phyloP scores from a whole-genome alignment of 1,140 invertebrate genomes.

The Leptinotarsa texana region DNA sequence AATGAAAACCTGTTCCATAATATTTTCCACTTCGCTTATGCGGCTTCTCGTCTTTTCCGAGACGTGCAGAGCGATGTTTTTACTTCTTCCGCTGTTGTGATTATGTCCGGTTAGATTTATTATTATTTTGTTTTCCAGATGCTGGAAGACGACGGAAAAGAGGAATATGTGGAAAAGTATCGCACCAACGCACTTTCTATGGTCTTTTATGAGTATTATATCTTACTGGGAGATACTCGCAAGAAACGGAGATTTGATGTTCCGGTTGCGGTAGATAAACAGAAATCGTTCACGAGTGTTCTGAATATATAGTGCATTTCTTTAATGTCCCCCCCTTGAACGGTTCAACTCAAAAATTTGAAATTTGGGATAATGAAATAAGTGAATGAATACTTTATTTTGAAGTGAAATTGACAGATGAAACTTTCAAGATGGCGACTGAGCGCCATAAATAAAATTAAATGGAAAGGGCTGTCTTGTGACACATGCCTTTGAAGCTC shows the following conservation, averaged over 20 bases:
- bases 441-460: too few species aligned
- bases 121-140: conserved; percentile 9
- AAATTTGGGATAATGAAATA: too few species aligned
- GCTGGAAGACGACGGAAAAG: not conserved
- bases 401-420: too few species aligned
- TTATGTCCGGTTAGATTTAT: conserved; percentile 3
- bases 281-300: not conserved
- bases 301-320: not conserved
- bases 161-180: not conserved
- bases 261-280: not conserved
- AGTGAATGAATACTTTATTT: too few species aligned
- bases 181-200: not conserved
- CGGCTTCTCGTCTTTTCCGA: not conserved
- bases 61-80: not conserved
- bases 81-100: conserved; percentile 3
- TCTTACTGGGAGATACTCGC: not conserved
- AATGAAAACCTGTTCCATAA: not conserved
- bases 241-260: not conserved
- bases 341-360: too few species aligned
- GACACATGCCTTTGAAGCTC: too few species aligned
- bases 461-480: too few species aligned
- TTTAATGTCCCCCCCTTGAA: too few species aligned
- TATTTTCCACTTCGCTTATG: conserved; percentile 2
- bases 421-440: too few species aligned
- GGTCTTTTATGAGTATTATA: not conserved